Evolutionary conservation across 1,140 invertebrate species (phyloP), one percentile per base, ranked within the genome.

Genomic region (Philotrypesis tridentata): DNA sequence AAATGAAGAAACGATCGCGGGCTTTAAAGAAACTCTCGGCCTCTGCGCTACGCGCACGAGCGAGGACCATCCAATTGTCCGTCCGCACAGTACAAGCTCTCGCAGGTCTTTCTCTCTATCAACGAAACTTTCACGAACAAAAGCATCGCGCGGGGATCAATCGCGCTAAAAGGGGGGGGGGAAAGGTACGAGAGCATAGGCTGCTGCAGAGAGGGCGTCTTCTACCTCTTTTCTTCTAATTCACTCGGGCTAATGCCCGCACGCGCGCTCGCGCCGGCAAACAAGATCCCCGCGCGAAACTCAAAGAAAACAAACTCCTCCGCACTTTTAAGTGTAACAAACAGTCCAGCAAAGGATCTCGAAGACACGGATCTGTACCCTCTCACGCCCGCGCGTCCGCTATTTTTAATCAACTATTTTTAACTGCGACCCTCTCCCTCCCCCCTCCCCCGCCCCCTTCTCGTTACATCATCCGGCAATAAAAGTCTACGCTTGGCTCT

Each of bases 381-480:
- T 37, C 33, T 37, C 33, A 3, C 33, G 33, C 9, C 33, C 33
- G 3, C 33, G 3, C 33, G 3, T 9, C 9, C 33, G 71, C 77
- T 79, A 65, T 43, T 61, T 83, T 77, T 82, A 83, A 75, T 71
- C 27, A 55, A 29, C 72, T 74, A 74, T 74, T 74, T 76, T 76
- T 65, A 63, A 37, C 55, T 6, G n/a, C 21, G 37, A 25, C 25
- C 21, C 31, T 25, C 67, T 79, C 37, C 9, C 1, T 5, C 23
- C 37, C 40, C 29, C 37, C 1, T 37, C 37, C 2, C 43, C 70
- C 3, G 1, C 29, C 14, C 40, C n/a, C 40, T 7, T 60, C 70
- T 71, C 76, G 27, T 84, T 74, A 80, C 82, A 80, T 85, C 83
- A 84, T 75, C 75, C 79, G 82, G 79, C 83, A 82, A 81, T 75